These are phyloP conservation scores for Antheraea assamensis DNA, from an alignment of 2,888 invertebrate species.

Conservation along the genomic window DNA sequence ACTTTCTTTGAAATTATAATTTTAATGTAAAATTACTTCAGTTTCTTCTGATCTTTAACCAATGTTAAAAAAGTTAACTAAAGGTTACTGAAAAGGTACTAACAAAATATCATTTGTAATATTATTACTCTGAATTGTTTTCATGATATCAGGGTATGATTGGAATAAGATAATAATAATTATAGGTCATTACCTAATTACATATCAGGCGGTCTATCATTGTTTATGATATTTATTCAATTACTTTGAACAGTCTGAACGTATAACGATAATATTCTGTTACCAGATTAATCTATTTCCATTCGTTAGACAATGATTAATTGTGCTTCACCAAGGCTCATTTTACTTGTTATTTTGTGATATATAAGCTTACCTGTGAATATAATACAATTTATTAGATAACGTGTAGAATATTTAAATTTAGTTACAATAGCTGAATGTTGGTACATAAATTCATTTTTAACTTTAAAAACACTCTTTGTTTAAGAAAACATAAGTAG, in stretches of 20 bases:
- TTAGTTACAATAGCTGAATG: too few species aligned
- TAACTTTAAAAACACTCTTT: too few species aligned
- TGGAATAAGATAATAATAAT: neutral
- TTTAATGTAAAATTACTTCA: too few species aligned
- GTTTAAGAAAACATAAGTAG: too few species aligned
- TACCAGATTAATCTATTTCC: constrained; percentile 19
- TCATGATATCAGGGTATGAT: neutral
- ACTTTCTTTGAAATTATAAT: too few species aligned
- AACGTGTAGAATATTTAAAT: neutral
- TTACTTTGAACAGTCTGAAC: neutral
- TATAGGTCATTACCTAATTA: neutral
- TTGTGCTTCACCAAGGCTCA: constrained; percentile 5
- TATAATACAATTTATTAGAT: neutral
- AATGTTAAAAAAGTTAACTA: too few species aligned
- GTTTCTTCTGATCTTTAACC: too few species aligned
- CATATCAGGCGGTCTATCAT: neutral
- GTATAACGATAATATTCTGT: neutral
- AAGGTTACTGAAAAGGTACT: too few species aligned
- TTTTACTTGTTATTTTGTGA: neutral
- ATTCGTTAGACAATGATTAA: constrained; percentile 23
- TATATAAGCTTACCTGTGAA: neutral
- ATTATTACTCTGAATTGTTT: neutral
- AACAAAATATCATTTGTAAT: too few species aligned
- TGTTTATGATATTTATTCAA: neutral
- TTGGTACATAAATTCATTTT: too few species aligned